A percentile compares a stretch with the other conserved stretches of the same genome.
Conservation (phyloP, 2,797 vertebrate genomes). For the Alosa sapidissima region DNA sequence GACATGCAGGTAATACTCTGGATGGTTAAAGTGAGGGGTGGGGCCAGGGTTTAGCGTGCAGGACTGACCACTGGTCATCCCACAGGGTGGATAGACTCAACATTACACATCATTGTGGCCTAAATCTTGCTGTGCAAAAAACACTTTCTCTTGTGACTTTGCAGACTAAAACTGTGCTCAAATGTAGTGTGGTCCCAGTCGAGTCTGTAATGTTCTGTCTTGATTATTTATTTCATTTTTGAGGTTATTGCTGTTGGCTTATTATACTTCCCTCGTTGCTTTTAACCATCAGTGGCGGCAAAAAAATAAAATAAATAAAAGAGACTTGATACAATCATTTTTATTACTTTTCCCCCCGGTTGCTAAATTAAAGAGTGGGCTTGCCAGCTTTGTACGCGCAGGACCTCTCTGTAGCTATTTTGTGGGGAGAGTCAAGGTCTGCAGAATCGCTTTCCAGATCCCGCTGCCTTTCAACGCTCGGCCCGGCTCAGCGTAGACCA, state of each 20-base stretch:
- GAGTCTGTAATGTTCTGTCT: not conserved
- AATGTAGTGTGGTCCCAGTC: not conserved
- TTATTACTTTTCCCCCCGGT: conserved; percentile 51
- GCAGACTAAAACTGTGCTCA: not conserved
- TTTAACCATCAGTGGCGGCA: not conserved
- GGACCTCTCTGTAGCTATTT: conserved; percentile 54
- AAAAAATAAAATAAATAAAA: not conserved
- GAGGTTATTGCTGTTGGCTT: conserved; percentile 12
- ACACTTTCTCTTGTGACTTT: not conserved
- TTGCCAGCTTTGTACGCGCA: conserved; percentile 65
- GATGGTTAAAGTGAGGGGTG: no score
- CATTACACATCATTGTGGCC: not conserved
- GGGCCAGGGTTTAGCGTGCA: no score
- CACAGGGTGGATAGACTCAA: not conserved
- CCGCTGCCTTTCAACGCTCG: conserved; percentile 66
- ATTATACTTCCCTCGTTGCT: not conserved
- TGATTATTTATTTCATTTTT: not conserved
- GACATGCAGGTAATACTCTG: no score
- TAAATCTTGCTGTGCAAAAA: conserved; percentile 6
- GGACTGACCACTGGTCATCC: not conserved
- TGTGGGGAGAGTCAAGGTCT: conserved; percentile 56
- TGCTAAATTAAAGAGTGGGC: conserved; percentile 61
- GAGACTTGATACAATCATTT: conserved; percentile 43
- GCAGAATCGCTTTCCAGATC: conserved; percentile 57
- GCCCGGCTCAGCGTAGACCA: conserved; percentile 48